Evolutionary conservation across 2,888 invertebrate species (phyloP).

Genomic region (Drosophila austrosaltans): DNA sequence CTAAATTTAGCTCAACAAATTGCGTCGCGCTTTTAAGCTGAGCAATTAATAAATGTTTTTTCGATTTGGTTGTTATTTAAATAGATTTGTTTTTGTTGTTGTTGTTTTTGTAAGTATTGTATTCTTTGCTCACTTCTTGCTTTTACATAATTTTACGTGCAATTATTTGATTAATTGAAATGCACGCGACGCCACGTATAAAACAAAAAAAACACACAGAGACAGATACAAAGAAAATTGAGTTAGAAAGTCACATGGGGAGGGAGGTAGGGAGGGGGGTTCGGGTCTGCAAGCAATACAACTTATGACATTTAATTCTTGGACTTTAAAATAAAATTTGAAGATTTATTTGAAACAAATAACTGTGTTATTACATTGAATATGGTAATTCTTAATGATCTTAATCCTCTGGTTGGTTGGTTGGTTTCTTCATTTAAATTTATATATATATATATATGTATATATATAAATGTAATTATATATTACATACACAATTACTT

Average conservation of each 20-base stretch:
- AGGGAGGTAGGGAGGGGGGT: not conserved
- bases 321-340: slow-evolving; percentile 78
- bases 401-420: slow-evolving; percentile 30
- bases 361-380: slow-evolving; percentile 83
- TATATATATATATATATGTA: too few relatives aligned
- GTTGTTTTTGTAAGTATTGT: slow-evolving; percentile 5
- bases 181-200: slow-evolving; percentile 8
- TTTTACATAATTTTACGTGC: slow-evolving; percentile 55
- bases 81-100: slow-evolving; percentile 50
- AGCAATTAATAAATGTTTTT: slow-evolving; percentile 38
- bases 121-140: slow-evolving; percentile 26
- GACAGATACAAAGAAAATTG: slow-evolving; percentile 4
- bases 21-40: slow-evolving; percentile 68
- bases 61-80: slow-evolving; percentile 35
- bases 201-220: not conserved
- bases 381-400: slow-evolving; percentile 53
- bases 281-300: not conserved
- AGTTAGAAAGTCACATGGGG: not conserved
- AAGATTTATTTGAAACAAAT: slow-evolving; percentile 84
- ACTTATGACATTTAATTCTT: slow-evolving; percentile 27
- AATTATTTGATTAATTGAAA: slow-evolving; percentile 49
- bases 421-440: slow-evolving; percentile 59
- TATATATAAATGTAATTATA: slow-evolving; percentile 76
- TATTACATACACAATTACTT: slow-evolving; percentile 79
- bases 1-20: slow-evolving; percentile 67